Conservation (phyloP, 2,113 vertebrate genomes). For the Daphoenositta chrysoptera region DNA sequence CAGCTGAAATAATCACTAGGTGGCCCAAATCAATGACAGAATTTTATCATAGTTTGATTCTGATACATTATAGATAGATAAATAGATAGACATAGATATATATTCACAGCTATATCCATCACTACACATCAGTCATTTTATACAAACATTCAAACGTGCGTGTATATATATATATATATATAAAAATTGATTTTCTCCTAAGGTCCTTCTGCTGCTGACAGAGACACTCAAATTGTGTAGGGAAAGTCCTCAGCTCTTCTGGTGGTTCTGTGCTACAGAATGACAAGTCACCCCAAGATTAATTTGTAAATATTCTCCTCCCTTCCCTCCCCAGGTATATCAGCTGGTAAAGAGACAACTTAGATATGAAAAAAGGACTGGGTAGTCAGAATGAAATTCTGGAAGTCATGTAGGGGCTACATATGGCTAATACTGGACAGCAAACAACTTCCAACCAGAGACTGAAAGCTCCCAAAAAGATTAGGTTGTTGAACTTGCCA, state of each 20-base stretch:
- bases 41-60: neutral
- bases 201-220: neutral
- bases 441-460: neutral
- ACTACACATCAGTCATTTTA: neutral
- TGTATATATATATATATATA: neutral
- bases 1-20: neutral
- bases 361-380: neutral
- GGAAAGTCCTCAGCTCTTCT: neutral
- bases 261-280: neutral
- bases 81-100: too few species aligned
- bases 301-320: neutral
- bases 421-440: neutral
- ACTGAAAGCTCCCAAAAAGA: neutral
- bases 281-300: neutral
- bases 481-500: neutral
- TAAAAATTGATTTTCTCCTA: neutral
- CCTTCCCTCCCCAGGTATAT: neutral
- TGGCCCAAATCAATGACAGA: neutral
- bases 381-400: neutral
- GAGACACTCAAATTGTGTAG: neutral
- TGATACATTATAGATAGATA: neutral
- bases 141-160: neutral
- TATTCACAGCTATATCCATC: neutral
- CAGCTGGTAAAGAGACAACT: neutral
- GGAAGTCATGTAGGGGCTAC: neutral